These are phyloP conservation scores for Branchellion lobata DNA, from an alignment of 2,888 invertebrate species.

Conservation along the genomic window DNA sequence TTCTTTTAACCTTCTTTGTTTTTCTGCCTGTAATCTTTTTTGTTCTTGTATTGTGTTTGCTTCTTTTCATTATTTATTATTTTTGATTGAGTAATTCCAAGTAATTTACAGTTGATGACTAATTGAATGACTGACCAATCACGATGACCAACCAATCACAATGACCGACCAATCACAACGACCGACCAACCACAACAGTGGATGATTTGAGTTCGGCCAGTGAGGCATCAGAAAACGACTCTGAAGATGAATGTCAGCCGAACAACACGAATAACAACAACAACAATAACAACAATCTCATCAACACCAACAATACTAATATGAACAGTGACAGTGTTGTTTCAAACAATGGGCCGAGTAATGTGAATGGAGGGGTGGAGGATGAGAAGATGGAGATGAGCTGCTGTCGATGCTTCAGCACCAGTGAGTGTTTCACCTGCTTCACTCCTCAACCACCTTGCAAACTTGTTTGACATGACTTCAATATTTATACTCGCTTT, in stretches of 20 bases:
- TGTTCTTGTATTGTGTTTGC: neutral
- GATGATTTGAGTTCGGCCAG: conserved; percentile 69
- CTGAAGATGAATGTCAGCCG: conserved; percentile 66
- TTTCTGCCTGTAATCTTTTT: neutral
- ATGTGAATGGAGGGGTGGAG: neutral
- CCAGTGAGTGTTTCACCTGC: conserved; percentile 65
- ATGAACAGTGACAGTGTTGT: conserved; percentile 76
- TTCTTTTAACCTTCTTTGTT: no score
- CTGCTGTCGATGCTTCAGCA: conserved; percentile 76
- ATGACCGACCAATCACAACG: no score
- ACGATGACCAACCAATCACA: no score
- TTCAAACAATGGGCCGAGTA: neutral
- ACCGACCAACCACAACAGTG: conserved; percentile 44
- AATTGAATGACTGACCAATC: no score
- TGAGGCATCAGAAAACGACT: conserved; percentile 76
- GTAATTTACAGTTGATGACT: no score
- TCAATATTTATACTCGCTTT: no score
- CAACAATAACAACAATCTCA: conserved; percentile 70
- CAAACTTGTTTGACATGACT: no score
- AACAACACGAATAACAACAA: conserved; percentile 1
- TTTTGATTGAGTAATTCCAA: no score
- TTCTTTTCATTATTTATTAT: no score
- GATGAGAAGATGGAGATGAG: conserved; percentile 63
- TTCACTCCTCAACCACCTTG: no score
- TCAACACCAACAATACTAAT: conserved; percentile 76